These are phyloP conservation scores for Phainopepla nitens DNA, from an alignment of 2,113 vertebrate genomes.

Conservation along the genomic window DNA sequence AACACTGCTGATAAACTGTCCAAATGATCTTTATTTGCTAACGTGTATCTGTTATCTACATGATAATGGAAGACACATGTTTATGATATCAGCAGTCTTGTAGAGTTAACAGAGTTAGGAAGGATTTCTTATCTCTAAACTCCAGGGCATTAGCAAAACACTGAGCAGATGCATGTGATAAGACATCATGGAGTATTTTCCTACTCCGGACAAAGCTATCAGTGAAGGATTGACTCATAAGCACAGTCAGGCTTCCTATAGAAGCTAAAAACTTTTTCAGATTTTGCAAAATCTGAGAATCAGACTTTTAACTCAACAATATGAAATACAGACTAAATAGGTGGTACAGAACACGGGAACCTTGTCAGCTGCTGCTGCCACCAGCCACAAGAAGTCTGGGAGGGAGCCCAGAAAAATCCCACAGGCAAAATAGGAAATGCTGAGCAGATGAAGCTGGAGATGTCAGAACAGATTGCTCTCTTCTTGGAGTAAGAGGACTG, in stretches of 20 bases:
- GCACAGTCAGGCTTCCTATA: background rate
- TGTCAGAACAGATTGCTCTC: background rate
- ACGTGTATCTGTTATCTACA: background rate
- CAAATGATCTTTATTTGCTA: background rate
- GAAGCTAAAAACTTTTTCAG: background rate
- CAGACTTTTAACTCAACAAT: background rate
- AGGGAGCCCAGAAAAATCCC: background rate
- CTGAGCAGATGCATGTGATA: background rate
- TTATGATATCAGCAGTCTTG: background rate
- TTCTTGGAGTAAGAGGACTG: background rate
- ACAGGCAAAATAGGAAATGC: background rate
- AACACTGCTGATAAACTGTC: background rate
- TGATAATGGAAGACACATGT: background rate
- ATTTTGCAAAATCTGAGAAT: background rate
- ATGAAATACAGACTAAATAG: background rate
- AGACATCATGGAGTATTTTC: background rate
- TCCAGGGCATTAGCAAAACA: background rate
- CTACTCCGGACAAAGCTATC: background rate
- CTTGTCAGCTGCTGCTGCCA: background rate
- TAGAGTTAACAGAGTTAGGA: background rate
- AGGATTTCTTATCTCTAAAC: slow-evolving; percentile 16
- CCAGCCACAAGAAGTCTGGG: background rate
- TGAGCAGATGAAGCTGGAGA: background rate
- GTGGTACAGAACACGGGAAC: background rate
- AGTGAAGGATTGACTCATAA: background rate